A percentile compares a stretch with the other conserved stretches of the same genome.
phyloP scores from a whole-genome alignment of 1,140 invertebrate species.

The Zaprionus africanus region DNA sequence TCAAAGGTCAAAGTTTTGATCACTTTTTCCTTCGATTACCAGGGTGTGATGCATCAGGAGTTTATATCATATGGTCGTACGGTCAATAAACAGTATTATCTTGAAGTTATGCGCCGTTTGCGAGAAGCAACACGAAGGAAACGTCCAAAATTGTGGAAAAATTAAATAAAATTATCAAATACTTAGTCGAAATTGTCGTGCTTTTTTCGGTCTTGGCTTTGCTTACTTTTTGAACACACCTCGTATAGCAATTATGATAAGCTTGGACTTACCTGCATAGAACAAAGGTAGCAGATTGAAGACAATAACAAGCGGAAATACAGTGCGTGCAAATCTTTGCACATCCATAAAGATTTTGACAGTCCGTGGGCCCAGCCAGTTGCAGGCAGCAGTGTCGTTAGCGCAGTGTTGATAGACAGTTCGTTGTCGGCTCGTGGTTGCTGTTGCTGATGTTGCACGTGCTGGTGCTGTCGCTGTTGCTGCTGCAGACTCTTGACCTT shows the following conservation, averaged over 20 bases:
- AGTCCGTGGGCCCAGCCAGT: slow-evolving; percentile 43
- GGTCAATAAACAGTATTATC: too few species aligned
- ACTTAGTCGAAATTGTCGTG: too few species aligned
- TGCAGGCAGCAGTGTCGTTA: slow-evolving; percentile 40
- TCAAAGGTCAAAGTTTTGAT: too few species aligned
- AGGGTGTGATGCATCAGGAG: too few species aligned
- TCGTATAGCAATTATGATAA: neutral
- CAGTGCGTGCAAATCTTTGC: slow-evolving; percentile 79
- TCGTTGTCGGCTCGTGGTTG: slow-evolving; percentile 59
- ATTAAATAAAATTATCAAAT: too few species aligned
- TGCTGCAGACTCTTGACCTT: slow-evolving; percentile 57
- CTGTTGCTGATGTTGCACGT: slow-evolving; percentile 29
- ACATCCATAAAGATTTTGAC: slow-evolving; percentile 74
- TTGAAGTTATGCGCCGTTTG: too few species aligned
- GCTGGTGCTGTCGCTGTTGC: slow-evolving; percentile 18
- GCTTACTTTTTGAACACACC: too few species aligned
- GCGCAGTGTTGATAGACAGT: slow-evolving; percentile 53
- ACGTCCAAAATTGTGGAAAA: too few species aligned
- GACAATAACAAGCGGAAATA: slow-evolving; percentile 81
- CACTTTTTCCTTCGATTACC: too few species aligned
- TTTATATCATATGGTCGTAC: too few species aligned
- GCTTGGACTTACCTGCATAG: slow-evolving; percentile 81
- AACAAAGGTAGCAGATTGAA: slow-evolving; percentile 84
- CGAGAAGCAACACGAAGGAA: too few species aligned
- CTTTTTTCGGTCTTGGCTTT: too few species aligned